phyloP scores from a whole-genome alignment of 1,140 invertebrate species.

The Aphis gossypii region DNA sequence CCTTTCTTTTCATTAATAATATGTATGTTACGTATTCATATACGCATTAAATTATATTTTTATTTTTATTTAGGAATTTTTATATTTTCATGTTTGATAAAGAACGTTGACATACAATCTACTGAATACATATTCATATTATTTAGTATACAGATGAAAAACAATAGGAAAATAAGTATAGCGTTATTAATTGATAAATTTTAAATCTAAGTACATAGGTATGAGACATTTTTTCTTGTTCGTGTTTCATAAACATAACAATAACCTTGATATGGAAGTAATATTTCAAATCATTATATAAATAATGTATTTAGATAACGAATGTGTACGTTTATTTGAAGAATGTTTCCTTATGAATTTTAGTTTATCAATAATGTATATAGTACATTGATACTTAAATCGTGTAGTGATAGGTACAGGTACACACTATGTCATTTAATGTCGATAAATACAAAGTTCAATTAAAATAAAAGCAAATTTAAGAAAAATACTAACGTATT shows the following conservation, averaged over 20 bases:
- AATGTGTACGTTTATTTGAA: not conserved
- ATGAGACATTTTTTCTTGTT: not conserved
- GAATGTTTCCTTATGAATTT: not conserved
- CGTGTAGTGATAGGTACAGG: not conserved
- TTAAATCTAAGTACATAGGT: not conserved
- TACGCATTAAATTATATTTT: no score
- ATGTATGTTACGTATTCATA: no score
- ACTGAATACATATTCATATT: no score
- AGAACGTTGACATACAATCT: no score
- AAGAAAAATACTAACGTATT: not conserved
- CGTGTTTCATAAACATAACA: not conserved
- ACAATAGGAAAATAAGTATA: not conserved
- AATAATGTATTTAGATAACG: not conserved
- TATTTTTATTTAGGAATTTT: not conserved
- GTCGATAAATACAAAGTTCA: not conserved
- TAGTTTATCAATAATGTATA: not conserved
- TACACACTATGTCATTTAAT: not conserved
- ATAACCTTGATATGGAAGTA: not conserved
- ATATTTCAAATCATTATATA: not conserved
- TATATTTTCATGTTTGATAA: not conserved
- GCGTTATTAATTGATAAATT: not conserved
- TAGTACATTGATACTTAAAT: not conserved
- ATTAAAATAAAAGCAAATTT: not conserved
- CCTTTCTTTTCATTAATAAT: not conserved
- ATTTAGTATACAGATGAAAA: not conserved